Evolutionary conservation across 1,140 invertebrate genomes (phyloP).

Genomic region (Zaprionus kolodkinae): DNA sequence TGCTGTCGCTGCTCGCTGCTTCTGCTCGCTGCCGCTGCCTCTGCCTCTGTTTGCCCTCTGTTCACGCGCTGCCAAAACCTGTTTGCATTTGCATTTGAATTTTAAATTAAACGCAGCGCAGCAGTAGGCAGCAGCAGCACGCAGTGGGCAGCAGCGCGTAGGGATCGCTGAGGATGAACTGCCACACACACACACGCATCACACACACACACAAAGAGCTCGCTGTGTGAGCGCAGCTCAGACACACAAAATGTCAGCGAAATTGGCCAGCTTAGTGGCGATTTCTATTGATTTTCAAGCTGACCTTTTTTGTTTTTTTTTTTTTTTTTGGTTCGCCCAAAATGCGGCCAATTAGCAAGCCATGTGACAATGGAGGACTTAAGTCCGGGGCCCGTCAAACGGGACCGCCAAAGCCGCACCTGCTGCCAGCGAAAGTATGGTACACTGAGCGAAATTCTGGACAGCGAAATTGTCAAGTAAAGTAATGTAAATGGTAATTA

Average conservation of each 20-base stretch:
- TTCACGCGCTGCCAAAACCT: slow-evolving; percentile 1
- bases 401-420: slow-evolving; percentile 23
- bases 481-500: no score
- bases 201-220: slow-evolving; percentile 47
- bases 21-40: background rate
- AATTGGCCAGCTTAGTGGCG: slow-evolving; percentile 23
- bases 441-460: background rate
- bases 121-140: no score
- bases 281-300: slow-evolving; percentile 66
- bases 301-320: slow-evolving; percentile 63
- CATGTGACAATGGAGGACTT: slow-evolving; percentile 30
- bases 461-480: no score
- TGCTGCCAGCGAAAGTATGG: background rate
- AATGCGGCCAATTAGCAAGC: slow-evolving; percentile 60
- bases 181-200: slow-evolving; percentile 16
- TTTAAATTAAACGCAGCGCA: slow-evolving; percentile 71
- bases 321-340: slow-evolving; percentile 30
- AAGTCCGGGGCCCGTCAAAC: slow-evolving; percentile 28
- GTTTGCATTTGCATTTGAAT: slow-evolving; percentile 77
- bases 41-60: slow-evolving; percentile 3
- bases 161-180: slow-evolving; percentile 33
- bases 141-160: slow-evolving; percentile 39
- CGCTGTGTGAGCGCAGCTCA: background rate
- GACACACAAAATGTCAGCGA: slow-evolving; percentile 1
- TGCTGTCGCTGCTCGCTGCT: background rate